Base-by-base conservation (phyloP, 2,113 vertebrate genomes). In the Petaurus breviceps region DNA sequence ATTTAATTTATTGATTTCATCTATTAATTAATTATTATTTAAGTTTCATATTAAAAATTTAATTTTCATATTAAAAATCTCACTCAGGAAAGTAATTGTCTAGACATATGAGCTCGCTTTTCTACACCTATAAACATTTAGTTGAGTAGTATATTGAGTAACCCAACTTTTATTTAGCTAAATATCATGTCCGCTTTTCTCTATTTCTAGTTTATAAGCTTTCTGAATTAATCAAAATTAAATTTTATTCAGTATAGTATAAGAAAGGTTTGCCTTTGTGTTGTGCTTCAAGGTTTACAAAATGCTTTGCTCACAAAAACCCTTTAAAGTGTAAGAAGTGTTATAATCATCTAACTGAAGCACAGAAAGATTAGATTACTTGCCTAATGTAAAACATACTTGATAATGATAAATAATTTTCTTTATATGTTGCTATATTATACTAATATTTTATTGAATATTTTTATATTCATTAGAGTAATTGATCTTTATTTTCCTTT, bases 141-240 rank as follows among this genome's bases (percentile, higher is more conserved):
- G n/a, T 55, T 47, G 23, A 46, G 0, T 92, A 8, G 6, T 84
- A 25, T 25, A 43, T 22, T 28, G 22, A 90, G 31, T 37, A 92
- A 92, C 94, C 46, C 23, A 52, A n/a, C n/a, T n/a, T n/a, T n/a
- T 93, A n/a, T 51, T 94, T 28, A 89, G 51, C 8, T 54, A 22
- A 84, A 84, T 43, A 43, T 84, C 89, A 23, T 90, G 1, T 91
- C 92, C 51, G 23, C 4, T 37, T 94, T 89, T 90, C 51, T 50
- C 23, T 53, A 47, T 61, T 94, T 94, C 89, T 57, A 37, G 24
- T 92, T 93, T 61, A 93, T 93, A 94, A 92, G 26, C 25, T 52
- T 84, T 84, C 37, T 84, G 16, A 84, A 22, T 84, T 43, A 84
- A 16, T 16, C 11, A n/a, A 84, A 84, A 84, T 84, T 84, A 43